Percentiles rank a stretch among this genome's conserved stretches.
Evolutionary conservation across 2,797 vertebrate species (phyloP).

Genomic region (Pyrrhura leucotis): DNA sequence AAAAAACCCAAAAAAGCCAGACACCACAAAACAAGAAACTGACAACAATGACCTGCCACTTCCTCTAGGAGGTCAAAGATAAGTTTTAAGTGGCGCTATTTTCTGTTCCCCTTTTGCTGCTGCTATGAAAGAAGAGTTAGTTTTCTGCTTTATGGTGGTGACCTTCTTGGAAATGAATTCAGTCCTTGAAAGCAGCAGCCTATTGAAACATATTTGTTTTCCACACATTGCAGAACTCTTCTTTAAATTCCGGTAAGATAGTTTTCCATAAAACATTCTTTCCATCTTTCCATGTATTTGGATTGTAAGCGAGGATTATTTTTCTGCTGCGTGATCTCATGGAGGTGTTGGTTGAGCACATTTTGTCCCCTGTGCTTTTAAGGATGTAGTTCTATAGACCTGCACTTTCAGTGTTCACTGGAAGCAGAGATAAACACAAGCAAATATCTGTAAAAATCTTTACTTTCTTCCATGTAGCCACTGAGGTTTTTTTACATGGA

Average conservation of each 20-base stretch:
- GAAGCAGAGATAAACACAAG: not conserved
- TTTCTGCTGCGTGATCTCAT: not conserved
- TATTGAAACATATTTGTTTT: slow-evolving; percentile 12
- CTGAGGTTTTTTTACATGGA: not conserved
- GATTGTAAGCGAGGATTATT: not conserved
- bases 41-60: not conserved
- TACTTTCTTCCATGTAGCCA: not conserved
- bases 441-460: not conserved
- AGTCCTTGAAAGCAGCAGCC: not conserved
- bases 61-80: not conserved
- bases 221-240: not conserved
- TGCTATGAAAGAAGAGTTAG: slow-evolving; percentile 8
- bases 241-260: not conserved
- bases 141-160: slow-evolving; percentile 1
- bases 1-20: not conserved
- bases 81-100: not conserved
- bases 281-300: not conserved
- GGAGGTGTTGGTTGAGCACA: not conserved
- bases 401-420: not conserved
- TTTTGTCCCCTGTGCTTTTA: not conserved
- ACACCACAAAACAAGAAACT: not conserved
- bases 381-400: not conserved
- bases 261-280: slow-evolving; percentile 19
- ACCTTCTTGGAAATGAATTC: not conserved
- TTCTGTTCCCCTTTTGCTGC: slow-evolving; percentile 13